A percentile compares a stretch with the other conserved stretches of the same genome.
phyloP scores from a whole-genome alignment of 2,797 vertebrate species.

The Betta splendens region DNA sequence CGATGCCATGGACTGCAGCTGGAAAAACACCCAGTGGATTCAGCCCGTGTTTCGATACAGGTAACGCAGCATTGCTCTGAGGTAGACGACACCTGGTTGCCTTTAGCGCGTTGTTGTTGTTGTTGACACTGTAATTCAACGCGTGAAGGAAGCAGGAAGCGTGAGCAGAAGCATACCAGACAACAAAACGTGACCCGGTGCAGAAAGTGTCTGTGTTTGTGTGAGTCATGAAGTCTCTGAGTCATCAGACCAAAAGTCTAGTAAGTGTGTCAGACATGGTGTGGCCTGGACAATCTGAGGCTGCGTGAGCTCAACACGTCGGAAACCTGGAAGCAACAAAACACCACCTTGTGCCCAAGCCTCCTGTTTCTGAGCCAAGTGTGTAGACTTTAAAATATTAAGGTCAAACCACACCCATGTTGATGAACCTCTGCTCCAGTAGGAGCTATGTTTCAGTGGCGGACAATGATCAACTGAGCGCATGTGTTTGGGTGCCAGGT shows the following conservation, averaged over 20 bases:
- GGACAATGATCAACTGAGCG: no score
- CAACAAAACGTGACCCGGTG: not conserved
- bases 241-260: not conserved
- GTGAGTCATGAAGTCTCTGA: slow-evolving; percentile 14
- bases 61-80: slow-evolving; percentile 46
- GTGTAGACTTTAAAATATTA: not conserved
- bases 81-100: not conserved
- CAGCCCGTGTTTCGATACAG: slow-evolving; percentile 63
- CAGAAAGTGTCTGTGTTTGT: not conserved
- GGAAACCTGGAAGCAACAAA: slow-evolving; percentile 7
- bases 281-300: not conserved
- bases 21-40: slow-evolving; percentile 78
- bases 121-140: not conserved
- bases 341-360: slow-evolving; percentile 5
- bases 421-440: no score
- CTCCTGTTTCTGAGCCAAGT: not conserved
- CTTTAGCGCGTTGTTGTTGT: slow-evolving; percentile 1
- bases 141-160: not conserved
- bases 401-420: not conserved
- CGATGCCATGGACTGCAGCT: slow-evolving; percentile 89
- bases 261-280: no score
- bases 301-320: not conserved
- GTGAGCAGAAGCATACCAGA: not conserved
- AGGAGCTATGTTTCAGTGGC: no score
- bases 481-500: slow-evolving; percentile 56